These are phyloP conservation scores for Pecten maximus DNA, from an alignment of 2,888 invertebrate genomes.

Conservation along the genomic window DNA sequence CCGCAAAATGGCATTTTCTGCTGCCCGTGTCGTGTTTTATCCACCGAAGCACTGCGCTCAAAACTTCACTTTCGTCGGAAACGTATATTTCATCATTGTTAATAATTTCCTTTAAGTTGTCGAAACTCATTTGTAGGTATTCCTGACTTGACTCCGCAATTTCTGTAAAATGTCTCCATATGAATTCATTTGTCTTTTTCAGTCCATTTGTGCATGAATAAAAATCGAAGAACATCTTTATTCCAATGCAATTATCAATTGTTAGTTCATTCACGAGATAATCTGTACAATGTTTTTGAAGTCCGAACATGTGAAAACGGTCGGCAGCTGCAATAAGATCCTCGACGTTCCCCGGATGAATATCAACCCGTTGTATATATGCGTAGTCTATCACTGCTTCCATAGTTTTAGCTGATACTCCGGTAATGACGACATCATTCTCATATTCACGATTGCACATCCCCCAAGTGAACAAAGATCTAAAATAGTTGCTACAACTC, in stretches of 20 bases:
- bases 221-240: slow-evolving; percentile 91
- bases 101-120: slow-evolving; percentile 63
- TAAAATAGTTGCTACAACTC: slow-evolving; percentile 94
- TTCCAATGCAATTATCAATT: slow-evolving; percentile 91
- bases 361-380: slow-evolving; percentile 88
- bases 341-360: slow-evolving; percentile 88
- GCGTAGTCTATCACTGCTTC: slow-evolving; percentile 85
- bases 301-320: slow-evolving; percentile 89
- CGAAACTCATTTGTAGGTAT: slow-evolving; percentile 84
- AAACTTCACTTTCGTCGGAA: slow-evolving; percentile 85
- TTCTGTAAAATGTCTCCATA: slow-evolving; percentile 84
- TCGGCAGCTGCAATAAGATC: slow-evolving; percentile 88
- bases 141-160: slow-evolving; percentile 70
- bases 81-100: slow-evolving; percentile 89
- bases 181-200: slow-evolving; percentile 88
- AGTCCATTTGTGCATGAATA: slow-evolving; percentile 89
- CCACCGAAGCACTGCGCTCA: slow-evolving; percentile 71
- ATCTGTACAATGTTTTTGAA: slow-evolving; percentile 91
- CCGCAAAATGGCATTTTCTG: slow-evolving; percentile 89
- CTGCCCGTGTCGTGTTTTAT: slow-evolving; percentile 89
- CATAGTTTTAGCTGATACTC: slow-evolving; percentile 65
- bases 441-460: slow-evolving; percentile 83
- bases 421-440: slow-evolving; percentile 66
- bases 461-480: slow-evolving; percentile 92
- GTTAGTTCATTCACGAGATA: slow-evolving; percentile 88